A percentile compares a stretch with the other conserved stretches of the same genome.
These are phyloP conservation scores for Pollimyrus isidori DNA, from an alignment of 2,113 vertebrate genomes.

Conservation along the genomic window DNA sequence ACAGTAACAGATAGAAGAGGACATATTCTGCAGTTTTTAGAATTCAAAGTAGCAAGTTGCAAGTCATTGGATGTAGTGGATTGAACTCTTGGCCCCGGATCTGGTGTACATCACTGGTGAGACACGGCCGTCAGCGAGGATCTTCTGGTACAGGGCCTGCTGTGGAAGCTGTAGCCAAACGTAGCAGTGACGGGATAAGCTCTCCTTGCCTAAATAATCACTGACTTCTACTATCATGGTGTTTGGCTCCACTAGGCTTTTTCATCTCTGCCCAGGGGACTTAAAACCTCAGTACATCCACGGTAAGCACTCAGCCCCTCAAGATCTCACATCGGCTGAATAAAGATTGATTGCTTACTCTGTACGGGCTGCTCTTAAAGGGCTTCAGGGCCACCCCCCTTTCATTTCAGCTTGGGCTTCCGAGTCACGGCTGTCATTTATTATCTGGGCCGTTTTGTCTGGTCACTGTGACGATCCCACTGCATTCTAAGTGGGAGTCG, in stretches of 20 bases:
- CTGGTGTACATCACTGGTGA: background rate
- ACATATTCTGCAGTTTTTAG: background rate
- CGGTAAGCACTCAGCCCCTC: conserved; percentile 46
- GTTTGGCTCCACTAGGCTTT: conserved; percentile 6
- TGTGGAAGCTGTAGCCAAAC: background rate
- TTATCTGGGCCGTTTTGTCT: background rate
- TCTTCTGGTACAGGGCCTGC: background rate
- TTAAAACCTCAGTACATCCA: conserved; percentile 27
- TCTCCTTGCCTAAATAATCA: conserved; percentile 40
- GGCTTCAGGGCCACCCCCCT: background rate
- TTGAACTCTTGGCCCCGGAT: too few relatives aligned
- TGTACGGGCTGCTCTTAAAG: background rate
- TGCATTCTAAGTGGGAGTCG: background rate
- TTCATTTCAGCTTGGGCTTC: conserved; percentile 2
- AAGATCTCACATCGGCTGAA: conserved; percentile 20
- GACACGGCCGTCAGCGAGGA: background rate
- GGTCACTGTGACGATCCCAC: conserved; percentile 28
- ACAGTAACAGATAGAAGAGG: background rate
- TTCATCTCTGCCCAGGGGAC: conserved; percentile 3
- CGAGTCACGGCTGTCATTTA: conserved; percentile 17
- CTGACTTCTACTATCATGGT: conserved; percentile 30
- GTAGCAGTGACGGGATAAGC: background rate
- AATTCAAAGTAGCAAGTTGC: background rate
- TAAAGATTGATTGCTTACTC: conserved; percentile 13
- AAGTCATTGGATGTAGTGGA: background rate